Base-by-base conservation (phyloP, 2,797 vertebrate genomes). In the Myripristis jacobus region DNA sequence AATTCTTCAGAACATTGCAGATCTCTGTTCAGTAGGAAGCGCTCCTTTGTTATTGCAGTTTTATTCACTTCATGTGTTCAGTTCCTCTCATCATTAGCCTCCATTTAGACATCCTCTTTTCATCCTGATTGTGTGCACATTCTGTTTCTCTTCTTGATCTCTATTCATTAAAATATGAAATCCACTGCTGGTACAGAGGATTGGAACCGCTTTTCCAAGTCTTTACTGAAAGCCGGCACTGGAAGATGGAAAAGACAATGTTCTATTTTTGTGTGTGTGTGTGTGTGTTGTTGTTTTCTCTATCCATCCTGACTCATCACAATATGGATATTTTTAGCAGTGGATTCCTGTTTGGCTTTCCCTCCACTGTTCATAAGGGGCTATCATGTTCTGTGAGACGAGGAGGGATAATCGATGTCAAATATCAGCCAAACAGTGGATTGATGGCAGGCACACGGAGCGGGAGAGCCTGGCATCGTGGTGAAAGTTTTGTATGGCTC, bases 241-340 rank as follows among this genome's bases (percentile, higher is more conserved):
- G 66, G 64, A 84, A 79, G 48, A 38, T 48, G 34, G 83, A 88
- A 87, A 85, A 83, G 54, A 84, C 66, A 57, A 65, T 13, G 65
- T 41, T 55, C 68, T 83, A 78, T 77, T 87, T 87, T 73, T 89
- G 81, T 38, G 2, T 38, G 2, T 89, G 82, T 29, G 3, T 29
- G 3, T 29, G 3, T 29, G 27, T 3, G 3, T 29, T 29, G 27
- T 29, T 29, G 27, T 92, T 87, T 88, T 83, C 75, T 84, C 73
- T 57, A 61, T 87, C 88, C 83, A 77, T 89, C 84, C 88, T 93
- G 91, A 89, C 86, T 94, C 88, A 91, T 88, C 88, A 71, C 29
- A 54, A 80, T 55, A n/a, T 12, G 70, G 80, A 66, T 93, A 92
- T 92, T 92, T 93, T 91, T 91, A 94, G 89, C 84, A 9, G 22